phyloP scores from a whole-genome alignment of 64 coral and sea anemone genomes.

The Actinia tenebrosa region DNA sequence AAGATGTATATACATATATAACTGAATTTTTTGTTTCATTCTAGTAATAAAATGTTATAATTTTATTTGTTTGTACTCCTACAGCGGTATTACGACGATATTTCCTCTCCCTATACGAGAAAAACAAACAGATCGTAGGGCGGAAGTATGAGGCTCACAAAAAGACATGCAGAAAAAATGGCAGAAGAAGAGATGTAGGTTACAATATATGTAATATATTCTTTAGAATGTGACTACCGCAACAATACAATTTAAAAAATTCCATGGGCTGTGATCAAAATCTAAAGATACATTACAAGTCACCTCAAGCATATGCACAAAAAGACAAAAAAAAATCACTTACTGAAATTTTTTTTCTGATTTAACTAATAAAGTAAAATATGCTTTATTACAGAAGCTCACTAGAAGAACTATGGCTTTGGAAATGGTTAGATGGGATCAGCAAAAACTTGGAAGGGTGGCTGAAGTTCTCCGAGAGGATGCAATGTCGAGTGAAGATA shows the following conservation, averaged over 20 bases:
- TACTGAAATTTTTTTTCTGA: too few species aligned
- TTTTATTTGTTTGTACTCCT: neutral
- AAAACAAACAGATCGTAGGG: neutral
- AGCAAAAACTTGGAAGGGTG: neutral
- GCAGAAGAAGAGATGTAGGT: neutral
- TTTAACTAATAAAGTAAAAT: too few species aligned
- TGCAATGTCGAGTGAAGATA: neutral
- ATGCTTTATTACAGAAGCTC: too few species aligned
- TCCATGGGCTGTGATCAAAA: too few species aligned
- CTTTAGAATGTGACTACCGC: too few species aligned
- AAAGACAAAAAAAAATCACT: too few species aligned
- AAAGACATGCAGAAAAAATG: neutral
- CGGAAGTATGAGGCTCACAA: neutral
- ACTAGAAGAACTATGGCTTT: neutral
- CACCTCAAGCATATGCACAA: too few species aligned
- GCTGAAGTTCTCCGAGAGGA: constrained; percentile 1
- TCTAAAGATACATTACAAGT: too few species aligned
- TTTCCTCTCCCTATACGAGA: constrained; percentile 1
- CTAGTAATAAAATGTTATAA: neutral
- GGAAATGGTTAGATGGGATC: neutral
- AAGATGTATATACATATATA: neutral
- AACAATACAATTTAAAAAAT: too few species aligned
- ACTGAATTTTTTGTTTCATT: too few species aligned
- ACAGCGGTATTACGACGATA: neutral
- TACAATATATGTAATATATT: too few species aligned